Evolutionary conservation across 2,888 invertebrate genomes (phyloP).

Genomic region (Drosophila barbarae): DNA sequence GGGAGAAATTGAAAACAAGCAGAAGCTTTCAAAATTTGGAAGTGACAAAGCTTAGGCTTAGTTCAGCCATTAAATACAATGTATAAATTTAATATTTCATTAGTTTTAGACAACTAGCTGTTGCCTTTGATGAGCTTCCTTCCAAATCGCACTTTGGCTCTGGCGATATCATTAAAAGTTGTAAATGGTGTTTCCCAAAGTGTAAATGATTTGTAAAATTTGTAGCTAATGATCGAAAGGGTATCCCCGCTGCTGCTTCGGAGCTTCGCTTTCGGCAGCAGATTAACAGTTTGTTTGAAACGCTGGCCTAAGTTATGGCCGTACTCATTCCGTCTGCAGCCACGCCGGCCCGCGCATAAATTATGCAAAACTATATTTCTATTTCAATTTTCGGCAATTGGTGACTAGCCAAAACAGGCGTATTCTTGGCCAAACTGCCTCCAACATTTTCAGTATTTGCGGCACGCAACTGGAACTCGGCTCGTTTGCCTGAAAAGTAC

Average conservation of each 20-base stretch:
- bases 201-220: background rate
- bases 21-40: background rate
- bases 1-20: too few relatives aligned
- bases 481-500: slow-evolving; percentile 24
- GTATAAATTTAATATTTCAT: background rate
- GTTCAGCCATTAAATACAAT: background rate
- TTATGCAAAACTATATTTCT: slow-evolving; percentile 53
- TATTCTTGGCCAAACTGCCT: slow-evolving; percentile 52
- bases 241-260: slow-evolving; percentile 13
- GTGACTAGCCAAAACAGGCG: slow-evolving; percentile 20
- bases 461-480: slow-evolving; percentile 16
- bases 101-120: background rate
- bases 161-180: background rate
- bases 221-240: slow-evolving; percentile 13
- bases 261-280: slow-evolving; percentile 9
- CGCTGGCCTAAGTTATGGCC: slow-evolving; percentile 27
- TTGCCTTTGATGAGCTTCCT: background rate
- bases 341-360: slow-evolving; percentile 48
- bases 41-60: background rate
- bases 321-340: slow-evolving; percentile 39
- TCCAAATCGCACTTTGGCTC: background rate
- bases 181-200: background rate
- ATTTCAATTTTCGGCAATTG: slow-evolving; percentile 43
- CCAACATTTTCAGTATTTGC: slow-evolving; percentile 26
- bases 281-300: slow-evolving; percentile 33